Conservation (phyloP, 1,140 invertebrate species). For the Temnothorax curvispinosus region DNA sequence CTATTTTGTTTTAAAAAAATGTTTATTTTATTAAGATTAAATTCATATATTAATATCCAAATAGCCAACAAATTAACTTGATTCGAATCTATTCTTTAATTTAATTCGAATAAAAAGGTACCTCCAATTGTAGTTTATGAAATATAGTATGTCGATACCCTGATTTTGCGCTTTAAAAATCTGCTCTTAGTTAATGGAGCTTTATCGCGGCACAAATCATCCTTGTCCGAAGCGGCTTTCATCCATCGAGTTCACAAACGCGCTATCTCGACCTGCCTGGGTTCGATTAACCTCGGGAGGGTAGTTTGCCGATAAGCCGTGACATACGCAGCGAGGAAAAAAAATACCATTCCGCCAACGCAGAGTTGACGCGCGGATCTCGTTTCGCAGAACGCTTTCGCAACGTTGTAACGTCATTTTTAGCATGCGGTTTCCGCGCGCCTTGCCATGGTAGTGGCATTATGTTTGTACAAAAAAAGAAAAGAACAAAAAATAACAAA, state of each 20-base stretch:
- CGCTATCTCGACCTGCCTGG: constrained; percentile 49
- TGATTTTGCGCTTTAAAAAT: constrained; percentile 16
- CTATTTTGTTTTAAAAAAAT: neutral
- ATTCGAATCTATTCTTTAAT: neutral
- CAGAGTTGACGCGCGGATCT: constrained; percentile 18
- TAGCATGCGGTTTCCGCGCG: constrained; percentile 32
- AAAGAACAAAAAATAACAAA: neutral
- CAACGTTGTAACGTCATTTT: constrained; percentile 39
- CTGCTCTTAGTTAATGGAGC: constrained; percentile 23
- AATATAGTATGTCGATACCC: neutral
- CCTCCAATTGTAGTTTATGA: neutral
- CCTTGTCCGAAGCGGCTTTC: constrained; percentile 40
- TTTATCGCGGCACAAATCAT: constrained; percentile 26
- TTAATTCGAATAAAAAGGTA: neutral
- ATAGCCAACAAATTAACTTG: neutral
- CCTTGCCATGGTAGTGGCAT: constrained; percentile 19
- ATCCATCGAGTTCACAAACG: constrained; percentile 25
- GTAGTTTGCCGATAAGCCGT: constrained; percentile 36
- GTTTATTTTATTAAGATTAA: neutral
- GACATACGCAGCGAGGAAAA: constrained; percentile 37
- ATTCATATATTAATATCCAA: neutral
- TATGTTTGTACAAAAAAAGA: constrained; percentile 31
- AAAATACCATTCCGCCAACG: constrained; percentile 10
- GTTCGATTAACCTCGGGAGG: constrained; percentile 44
- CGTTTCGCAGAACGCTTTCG: constrained; percentile 19